A percentile compares a stretch with the other conserved stretches of the same genome.
Conservation (phyloP, 2,888 invertebrate genomes). For the Drosophila macrospina region DNA sequence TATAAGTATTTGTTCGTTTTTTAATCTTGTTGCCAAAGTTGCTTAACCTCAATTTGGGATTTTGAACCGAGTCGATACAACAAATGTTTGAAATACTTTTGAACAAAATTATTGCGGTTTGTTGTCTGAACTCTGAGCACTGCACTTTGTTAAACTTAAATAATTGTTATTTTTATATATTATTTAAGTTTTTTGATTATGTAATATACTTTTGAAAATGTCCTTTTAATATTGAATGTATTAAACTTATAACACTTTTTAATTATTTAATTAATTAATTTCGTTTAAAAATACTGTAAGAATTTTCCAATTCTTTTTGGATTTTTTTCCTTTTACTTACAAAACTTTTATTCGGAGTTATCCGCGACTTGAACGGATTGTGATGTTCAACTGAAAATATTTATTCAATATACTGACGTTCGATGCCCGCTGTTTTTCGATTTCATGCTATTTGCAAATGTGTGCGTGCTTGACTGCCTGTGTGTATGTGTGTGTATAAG, state of each 20-base stretch:
- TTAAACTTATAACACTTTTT: slow-evolving; percentile 27
- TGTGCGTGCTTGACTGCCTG: slow-evolving; percentile 40
- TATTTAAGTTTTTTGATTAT: slow-evolving; percentile 42
- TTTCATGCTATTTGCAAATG: slow-evolving; percentile 58
- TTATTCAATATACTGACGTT: slow-evolving; percentile 85
- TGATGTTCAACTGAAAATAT: slow-evolving; percentile 86
- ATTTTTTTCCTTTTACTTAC: slow-evolving; percentile 82
- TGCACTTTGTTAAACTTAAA: slow-evolving; percentile 8
- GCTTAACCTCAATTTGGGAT: slow-evolving; percentile 70
- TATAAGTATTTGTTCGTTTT: slow-evolving; percentile 27
- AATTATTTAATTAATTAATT: slow-evolving; percentile 12
- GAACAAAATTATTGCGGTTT: slow-evolving; percentile 37
- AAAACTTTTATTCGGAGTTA: slow-evolving; percentile 85
- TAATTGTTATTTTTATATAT: neutral
- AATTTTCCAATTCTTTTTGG: slow-evolving; percentile 37
- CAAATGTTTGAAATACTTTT: slow-evolving; percentile 54
- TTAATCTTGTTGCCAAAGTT: slow-evolving; percentile 44
- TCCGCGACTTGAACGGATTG: slow-evolving; percentile 86
- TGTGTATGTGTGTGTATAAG: slow-evolving; percentile 32
- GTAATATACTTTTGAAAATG: slow-evolving; percentile 39
- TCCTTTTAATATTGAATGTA: slow-evolving; percentile 27
- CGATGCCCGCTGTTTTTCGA: slow-evolving; percentile 79
- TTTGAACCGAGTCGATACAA: slow-evolving; percentile 28
- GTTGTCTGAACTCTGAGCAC: slow-evolving; percentile 12
- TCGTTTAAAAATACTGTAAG: slow-evolving; percentile 14